Evolutionary conservation across 2,113 vertebrate genomes (phyloP).

Genomic region (Anarrhichthys ocellatus): DNA sequence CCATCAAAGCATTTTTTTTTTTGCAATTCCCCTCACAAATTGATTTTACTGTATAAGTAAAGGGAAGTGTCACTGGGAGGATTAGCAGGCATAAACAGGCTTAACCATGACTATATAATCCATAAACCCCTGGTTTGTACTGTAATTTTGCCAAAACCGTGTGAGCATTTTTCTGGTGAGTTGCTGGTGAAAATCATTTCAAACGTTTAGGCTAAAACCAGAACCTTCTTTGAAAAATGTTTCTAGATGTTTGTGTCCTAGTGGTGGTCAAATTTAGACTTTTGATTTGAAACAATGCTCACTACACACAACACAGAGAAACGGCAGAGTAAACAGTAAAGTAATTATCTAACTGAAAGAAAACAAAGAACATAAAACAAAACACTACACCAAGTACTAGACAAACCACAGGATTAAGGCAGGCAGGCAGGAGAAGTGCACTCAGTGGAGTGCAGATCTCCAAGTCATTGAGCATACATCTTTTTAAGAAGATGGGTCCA

Average conservation of each 20-base stretch:
- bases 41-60: not conserved
- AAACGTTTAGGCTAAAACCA: not conserved
- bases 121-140: not conserved
- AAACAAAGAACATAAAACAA: not conserved
- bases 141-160: constrained; percentile 1
- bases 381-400: not conserved
- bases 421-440: not conserved
- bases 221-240: not conserved
- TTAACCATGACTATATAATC: not conserved
- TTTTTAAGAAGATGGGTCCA: too few relatives aligned
- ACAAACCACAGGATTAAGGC: not conserved
- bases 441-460: too few relatives aligned
- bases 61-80: not conserved
- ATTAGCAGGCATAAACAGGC: constrained; percentile 21
- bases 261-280: not conserved
- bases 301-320: not conserved
- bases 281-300: not conserved
- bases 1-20: too few relatives aligned
- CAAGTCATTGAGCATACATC: too few relatives aligned
- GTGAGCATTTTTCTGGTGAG: not conserved
- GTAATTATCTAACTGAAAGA: not conserved
- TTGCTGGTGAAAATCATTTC: not conserved
- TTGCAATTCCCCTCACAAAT: not conserved
- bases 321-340: not conserved
- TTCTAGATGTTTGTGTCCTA: not conserved